These are phyloP conservation scores for Brachymystax lenok DNA, from an alignment of 2,797 vertebrate species.

Conservation along the genomic window DNA sequence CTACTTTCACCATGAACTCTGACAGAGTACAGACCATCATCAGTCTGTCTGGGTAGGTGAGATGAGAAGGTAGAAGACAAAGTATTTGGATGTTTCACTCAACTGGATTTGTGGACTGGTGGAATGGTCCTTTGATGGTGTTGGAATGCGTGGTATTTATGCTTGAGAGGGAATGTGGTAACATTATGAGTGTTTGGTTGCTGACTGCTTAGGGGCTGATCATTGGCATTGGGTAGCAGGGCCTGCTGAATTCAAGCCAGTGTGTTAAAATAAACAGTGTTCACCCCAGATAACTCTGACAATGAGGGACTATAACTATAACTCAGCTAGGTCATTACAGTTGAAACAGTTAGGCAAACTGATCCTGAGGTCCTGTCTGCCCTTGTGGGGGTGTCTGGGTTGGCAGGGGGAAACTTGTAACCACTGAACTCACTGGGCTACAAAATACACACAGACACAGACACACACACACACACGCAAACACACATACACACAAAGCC, in stretches of 20 bases:
- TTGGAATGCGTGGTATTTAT: neutral
- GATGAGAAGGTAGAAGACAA: neutral
- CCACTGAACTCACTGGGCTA: no score
- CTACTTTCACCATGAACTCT: neutral
- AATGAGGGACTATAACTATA: constrained; percentile 10
- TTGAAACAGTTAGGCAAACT: neutral
- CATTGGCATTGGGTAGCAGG: neutral
- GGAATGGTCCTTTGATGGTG: neutral
- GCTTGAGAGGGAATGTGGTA: neutral
- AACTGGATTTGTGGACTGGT: neutral
- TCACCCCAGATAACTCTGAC: constrained; percentile 18
- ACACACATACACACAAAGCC: constrained; percentile 21
- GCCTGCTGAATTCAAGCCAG: constrained; percentile 17
- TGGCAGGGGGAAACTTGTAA: no score
- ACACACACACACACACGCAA: neutral
- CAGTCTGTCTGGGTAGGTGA: neutral
- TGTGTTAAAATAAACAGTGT: constrained; percentile 24
- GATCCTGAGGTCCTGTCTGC: constrained; percentile 16
- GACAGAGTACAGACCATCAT: neutral
- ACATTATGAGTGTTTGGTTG: neutral
- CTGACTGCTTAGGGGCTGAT: neutral
- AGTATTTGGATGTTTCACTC: neutral
- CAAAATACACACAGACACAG: neutral
- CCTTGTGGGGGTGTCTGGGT: no score
- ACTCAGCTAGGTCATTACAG: constrained; percentile 20